phyloP scores from a whole-genome alignment of 1,140 invertebrate species.

The Drosophila kikkawai region DNA sequence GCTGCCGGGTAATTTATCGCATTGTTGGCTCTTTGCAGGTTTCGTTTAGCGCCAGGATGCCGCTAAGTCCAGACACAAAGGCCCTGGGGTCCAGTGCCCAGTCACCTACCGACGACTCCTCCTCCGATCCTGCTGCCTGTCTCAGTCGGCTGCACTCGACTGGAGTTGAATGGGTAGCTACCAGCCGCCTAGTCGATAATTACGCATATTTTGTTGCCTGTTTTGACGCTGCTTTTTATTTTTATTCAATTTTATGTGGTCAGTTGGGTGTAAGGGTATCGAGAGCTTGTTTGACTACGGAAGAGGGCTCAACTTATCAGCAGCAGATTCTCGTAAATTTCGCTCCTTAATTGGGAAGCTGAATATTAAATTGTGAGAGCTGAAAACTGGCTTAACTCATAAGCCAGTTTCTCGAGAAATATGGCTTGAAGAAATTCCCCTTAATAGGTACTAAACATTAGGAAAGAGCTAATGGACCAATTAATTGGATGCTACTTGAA shows the following conservation, averaged over 20 bases:
- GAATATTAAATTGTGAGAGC: constrained; percentile 8
- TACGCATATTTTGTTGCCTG: constrained; percentile 82
- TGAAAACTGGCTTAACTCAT: constrained; percentile 8
- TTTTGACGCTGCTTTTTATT: constrained; percentile 76
- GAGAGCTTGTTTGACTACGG: constrained; percentile 3
- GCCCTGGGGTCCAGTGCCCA: constrained; percentile 49
- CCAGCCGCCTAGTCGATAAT: constrained; percentile 69
- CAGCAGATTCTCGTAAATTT: constrained; percentile 32
- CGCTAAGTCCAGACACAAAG: constrained; percentile 72
- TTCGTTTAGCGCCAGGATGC: constrained; percentile 80
- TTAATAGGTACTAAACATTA: neutral
- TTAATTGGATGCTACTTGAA: neutral
- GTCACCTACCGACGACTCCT: constrained; percentile 7
- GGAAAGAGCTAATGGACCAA: constrained; percentile 4
- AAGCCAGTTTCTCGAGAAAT: constrained; percentile 8
- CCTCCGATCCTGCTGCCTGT: constrained; percentile 6
- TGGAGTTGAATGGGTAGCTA: constrained; percentile 42
- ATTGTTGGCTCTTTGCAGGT: constrained; percentile 75
- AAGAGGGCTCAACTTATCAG: constrained; percentile 17
- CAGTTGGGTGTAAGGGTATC: constrained; percentile 28
- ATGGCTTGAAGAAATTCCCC: neutral
- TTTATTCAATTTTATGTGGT: constrained; percentile 55
- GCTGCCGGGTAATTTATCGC: constrained; percentile 81
- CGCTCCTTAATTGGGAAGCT: constrained; percentile 10
- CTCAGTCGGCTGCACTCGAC: constrained; percentile 20